Evolutionary conservation across 2,888 invertebrate genomes (phyloP).

Genomic region (Andrena bicolor): DNA sequence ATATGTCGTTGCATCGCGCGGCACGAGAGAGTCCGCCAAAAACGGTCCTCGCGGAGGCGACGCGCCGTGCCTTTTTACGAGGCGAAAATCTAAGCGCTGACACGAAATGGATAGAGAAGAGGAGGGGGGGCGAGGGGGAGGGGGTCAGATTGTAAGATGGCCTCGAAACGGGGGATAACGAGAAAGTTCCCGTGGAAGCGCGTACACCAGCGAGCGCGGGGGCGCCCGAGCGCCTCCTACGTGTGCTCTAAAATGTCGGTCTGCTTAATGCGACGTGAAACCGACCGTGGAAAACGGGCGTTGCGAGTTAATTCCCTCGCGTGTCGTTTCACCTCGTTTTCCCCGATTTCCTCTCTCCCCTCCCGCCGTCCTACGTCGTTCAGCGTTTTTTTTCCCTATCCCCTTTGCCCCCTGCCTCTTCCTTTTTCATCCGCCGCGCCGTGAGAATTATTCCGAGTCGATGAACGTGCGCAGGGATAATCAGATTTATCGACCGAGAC

Average conservation of each 20-base stretch:
- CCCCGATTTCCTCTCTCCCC: constrained; percentile 48
- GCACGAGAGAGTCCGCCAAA: constrained; percentile 22
- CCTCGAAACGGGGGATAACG: constrained; percentile 30
- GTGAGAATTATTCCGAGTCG: constrained; percentile 69
- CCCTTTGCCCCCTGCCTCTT: not conserved
- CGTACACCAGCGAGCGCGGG: constrained; percentile 16
- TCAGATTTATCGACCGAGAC: constrained; percentile 67
- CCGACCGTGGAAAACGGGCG: constrained; percentile 61
- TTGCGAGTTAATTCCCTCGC: constrained; percentile 65
- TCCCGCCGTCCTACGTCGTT: not conserved
- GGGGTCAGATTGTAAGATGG: constrained; percentile 13
- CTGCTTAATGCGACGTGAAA: constrained; percentile 65
- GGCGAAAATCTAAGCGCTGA: constrained; percentile 49
- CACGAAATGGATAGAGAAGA: constrained; percentile 26
- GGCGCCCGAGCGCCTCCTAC: constrained; percentile 9
- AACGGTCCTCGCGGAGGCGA: constrained; percentile 23
- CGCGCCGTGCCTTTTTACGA: constrained; percentile 32
- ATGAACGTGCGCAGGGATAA: constrained; percentile 61
- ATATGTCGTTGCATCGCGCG: constrained; percentile 9
- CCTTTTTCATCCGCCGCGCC: constrained; percentile 50
- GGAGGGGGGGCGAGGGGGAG: constrained; percentile 7
- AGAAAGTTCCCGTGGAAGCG: constrained; percentile 35
- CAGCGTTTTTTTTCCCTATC: constrained; percentile 1
- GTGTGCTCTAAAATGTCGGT: constrained; percentile 56
- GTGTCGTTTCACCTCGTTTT: constrained; percentile 63